phyloP scores from a whole-genome alignment of 2,888 invertebrate genomes.

The Galerucella pusilla region DNA sequence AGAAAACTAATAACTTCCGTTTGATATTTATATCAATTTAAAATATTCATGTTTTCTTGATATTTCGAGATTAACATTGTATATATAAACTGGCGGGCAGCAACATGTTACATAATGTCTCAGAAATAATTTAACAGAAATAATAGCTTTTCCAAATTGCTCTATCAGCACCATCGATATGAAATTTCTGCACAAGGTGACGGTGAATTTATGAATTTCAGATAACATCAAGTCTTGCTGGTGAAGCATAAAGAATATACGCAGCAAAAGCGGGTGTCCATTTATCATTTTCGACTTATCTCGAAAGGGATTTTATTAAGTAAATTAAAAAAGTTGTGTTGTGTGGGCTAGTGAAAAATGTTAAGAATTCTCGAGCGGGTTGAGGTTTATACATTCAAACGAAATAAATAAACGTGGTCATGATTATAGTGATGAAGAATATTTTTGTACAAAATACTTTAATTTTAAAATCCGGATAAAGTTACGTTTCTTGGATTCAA shows the following conservation, averaged over 20 bases:
- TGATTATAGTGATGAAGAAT: too few relatives aligned
- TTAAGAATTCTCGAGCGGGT: background rate
- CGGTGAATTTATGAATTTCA: conserved; percentile 58
- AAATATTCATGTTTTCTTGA: background rate
- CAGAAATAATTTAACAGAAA: conserved; percentile 42
- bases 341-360: conserved; percentile 14
- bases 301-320: conserved; percentile 21
- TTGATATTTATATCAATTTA: background rate
- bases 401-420: too few relatives aligned
- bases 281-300: conserved; percentile 34
- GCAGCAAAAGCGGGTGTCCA: conserved; percentile 24
- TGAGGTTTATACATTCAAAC: background rate
- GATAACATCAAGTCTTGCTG: conserved; percentile 33
- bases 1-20: too few relatives aligned
- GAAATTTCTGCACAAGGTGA: conserved; percentile 60
- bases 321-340: conserved; percentile 18
- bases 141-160: conserved; percentile 53
- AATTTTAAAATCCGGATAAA: too few relatives aligned
- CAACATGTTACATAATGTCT: conserved; percentile 25
- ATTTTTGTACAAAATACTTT: too few relatives aligned
- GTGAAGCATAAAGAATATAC: conserved; percentile 34
- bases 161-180: conserved; percentile 55
- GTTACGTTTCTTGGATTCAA: too few relatives aligned
- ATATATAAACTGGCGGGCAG: background rate
- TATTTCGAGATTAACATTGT: background rate